Evolutionary conservation across 2,888 invertebrate genomes (phyloP), one percentile per base, ranked within the genome.

Genomic region (Clunio marinus): DNA sequence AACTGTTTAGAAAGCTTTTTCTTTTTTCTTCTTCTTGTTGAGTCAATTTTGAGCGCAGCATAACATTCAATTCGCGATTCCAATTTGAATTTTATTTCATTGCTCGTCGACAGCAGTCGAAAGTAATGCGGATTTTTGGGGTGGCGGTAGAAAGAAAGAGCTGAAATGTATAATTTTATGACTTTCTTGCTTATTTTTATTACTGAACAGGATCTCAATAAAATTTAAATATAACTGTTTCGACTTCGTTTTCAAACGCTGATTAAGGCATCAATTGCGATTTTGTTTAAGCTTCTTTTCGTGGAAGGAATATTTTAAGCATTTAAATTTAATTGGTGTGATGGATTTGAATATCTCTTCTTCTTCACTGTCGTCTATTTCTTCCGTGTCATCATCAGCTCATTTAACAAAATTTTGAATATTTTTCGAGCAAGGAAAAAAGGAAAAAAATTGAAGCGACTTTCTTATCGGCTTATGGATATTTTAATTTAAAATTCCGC

Each of bases 261-360:
- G 57, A 57, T 57, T 57, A 57, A 57, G 57, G 57, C 57, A 57
- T 57, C 57, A 57, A 57, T 57, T 51, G 51, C 51, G 57, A 57
- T 57, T 57, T 51, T 51, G 20, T 57, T 57, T 57, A 57, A 57
- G 57, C 57, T 57, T 4, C 13, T 27, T 24, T 27, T 20, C 27
- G 25, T 27, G 57, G 27, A n/a, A 17, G n/a, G 51, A 57, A 57
- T 57, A 57, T 57, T 57, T 51, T 27, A 15, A 57, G 57, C 13
- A 57, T 24, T 57, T 20, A 57, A 57, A 57, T 57, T 57, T 57
- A 57, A 57, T 57, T 57, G 57, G 57, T 51, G 17, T 8, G 51
- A 51, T 51, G 51, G 51, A 51, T 57, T 57, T 57, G n/a, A 27
- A 57, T 57, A 25, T 57, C 20, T 17, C 3, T 8, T 51, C 17